A percentile compares a stretch with the other conserved stretches of the same genome.
These are phyloP conservation scores for Lutjanus argentimaculatus DNA, from an alignment of 2,797 vertebrate species.

Conservation along the genomic window DNA sequence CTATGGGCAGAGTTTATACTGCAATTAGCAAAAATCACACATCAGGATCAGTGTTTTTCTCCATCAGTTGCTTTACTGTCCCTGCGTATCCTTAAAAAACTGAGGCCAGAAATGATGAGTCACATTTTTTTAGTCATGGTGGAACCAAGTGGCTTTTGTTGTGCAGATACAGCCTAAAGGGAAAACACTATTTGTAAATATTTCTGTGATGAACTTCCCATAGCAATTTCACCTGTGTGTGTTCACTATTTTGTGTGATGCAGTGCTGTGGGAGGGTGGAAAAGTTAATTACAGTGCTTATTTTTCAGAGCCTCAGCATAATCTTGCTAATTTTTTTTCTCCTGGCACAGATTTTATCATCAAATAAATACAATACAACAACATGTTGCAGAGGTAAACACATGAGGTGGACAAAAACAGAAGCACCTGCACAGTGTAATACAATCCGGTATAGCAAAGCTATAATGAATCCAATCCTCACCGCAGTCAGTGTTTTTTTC, in stretches of 20 bases:
- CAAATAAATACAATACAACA: constrained; percentile 18
- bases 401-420: background rate
- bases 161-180: constrained; percentile 8
- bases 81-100: background rate
- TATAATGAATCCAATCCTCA: too few relatives aligned
- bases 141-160: background rate
- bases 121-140: background rate
- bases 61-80: background rate
- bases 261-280: constrained; percentile 16
- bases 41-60: background rate
- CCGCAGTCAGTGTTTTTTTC: too few relatives aligned
- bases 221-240: constrained; percentile 17
- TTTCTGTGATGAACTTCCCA: constrained; percentile 12
- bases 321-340: background rate
- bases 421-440: background rate
- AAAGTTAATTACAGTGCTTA: constrained; percentile 34
- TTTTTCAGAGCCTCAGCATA: constrained; percentile 41
- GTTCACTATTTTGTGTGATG: constrained; percentile 14
- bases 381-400: background rate
- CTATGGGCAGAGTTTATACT: constrained; percentile 1
- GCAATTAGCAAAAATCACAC: background rate
- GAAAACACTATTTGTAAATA: background rate
- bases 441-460: background rate
- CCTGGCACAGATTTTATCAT: constrained; percentile 3
- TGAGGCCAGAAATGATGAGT: background rate